phyloP scores from a whole-genome alignment of 2,888 invertebrate genomes.

The Perizoma affinitatum region DNA sequence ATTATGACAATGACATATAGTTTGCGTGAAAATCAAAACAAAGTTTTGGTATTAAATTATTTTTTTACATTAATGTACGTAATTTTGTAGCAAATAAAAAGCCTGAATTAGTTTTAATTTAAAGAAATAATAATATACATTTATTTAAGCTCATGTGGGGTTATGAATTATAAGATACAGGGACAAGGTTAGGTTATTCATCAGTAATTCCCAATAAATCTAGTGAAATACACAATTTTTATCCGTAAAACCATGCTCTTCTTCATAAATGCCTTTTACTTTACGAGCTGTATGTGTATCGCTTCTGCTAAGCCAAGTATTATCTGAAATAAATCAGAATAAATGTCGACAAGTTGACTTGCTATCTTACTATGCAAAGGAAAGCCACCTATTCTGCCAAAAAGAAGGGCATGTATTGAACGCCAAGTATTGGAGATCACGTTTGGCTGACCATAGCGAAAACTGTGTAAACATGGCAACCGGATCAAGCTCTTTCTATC shows the following conservation, averaged over 20 bases:
- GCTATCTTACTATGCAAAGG: constrained; percentile 64
- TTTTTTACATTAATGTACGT: constrained; percentile 39
- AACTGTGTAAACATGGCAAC: constrained; percentile 59
- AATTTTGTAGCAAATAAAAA: neutral
- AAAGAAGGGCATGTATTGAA: constrained; percentile 48
- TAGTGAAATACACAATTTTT: constrained; percentile 23
- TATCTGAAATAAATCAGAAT: constrained; percentile 41
- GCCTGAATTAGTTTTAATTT: constrained; percentile 11
- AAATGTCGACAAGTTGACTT: constrained; percentile 53
- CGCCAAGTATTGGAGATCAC: constrained; percentile 37
- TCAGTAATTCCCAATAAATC: constrained; percentile 31
- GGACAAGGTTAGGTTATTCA: constrained; percentile 41
- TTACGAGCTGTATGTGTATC: constrained; percentile 42
- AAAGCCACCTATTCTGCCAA: constrained; percentile 52
- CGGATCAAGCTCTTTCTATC: constrained; percentile 73
- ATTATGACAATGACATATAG: constrained; percentile 41
- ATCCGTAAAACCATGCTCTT: constrained; percentile 38
- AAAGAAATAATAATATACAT: constrained; percentile 9
- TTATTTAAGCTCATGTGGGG: constrained; percentile 1
- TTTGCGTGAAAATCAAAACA: constrained; percentile 46
- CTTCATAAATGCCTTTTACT: constrained; percentile 51
- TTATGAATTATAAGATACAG: constrained; percentile 29
- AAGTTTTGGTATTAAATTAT: constrained; percentile 41
- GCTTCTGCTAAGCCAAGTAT: constrained; percentile 41
- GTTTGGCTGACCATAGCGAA: constrained; percentile 38